Evolutionary conservation across 1,140 invertebrate species (phyloP).

Genomic region (Bombus waltoni): DNA sequence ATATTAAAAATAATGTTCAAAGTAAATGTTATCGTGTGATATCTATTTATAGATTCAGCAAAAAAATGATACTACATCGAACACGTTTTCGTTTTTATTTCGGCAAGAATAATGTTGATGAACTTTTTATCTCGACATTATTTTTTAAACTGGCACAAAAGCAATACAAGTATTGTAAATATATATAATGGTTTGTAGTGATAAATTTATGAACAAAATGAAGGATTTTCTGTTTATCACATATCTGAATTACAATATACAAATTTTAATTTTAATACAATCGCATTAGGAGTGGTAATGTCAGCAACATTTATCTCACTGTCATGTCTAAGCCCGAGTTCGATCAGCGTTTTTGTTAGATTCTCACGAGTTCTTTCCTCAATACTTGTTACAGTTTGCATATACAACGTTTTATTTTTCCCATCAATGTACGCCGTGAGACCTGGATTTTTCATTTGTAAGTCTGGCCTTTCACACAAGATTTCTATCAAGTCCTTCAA

Average conservation of each 20-base stretch:
- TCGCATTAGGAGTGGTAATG: slow-evolving; percentile 92
- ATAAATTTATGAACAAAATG: slow-evolving; percentile 42
- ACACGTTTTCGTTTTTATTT: slow-evolving; percentile 38
- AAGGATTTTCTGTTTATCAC: slow-evolving; percentile 31
- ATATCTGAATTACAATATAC: slow-evolving; percentile 45
- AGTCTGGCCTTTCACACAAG: slow-evolving; percentile 88
- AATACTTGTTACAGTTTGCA: slow-evolving; percentile 94
- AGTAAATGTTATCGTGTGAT: slow-evolving; percentile 32
- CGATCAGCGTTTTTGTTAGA: slow-evolving; percentile 92
- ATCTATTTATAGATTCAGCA: slow-evolving; percentile 20
- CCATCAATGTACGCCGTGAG: slow-evolving; percentile 91
- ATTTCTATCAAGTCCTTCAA: slow-evolving; percentile 93
- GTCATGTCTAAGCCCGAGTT: slow-evolving; percentile 92
- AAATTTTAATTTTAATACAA: slow-evolving; percentile 88
- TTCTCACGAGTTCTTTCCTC: slow-evolving; percentile 94
- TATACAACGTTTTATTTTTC: slow-evolving; percentile 96
- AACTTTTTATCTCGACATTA: background rate
- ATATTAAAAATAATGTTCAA: slow-evolving; percentile 38
- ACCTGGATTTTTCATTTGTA: slow-evolving; percentile 94
- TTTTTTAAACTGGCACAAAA: slow-evolving; percentile 21
- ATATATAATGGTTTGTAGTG: slow-evolving; percentile 40
- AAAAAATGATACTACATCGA: slow-evolving; percentile 25
- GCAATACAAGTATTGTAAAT: slow-evolving; percentile 53
- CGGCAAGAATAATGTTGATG: background rate
- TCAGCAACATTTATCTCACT: slow-evolving; percentile 95